These are phyloP conservation scores for Herpetotheres cachinnans DNA, from an alignment of 2,113 vertebrate species.

Conservation along the genomic window DNA sequence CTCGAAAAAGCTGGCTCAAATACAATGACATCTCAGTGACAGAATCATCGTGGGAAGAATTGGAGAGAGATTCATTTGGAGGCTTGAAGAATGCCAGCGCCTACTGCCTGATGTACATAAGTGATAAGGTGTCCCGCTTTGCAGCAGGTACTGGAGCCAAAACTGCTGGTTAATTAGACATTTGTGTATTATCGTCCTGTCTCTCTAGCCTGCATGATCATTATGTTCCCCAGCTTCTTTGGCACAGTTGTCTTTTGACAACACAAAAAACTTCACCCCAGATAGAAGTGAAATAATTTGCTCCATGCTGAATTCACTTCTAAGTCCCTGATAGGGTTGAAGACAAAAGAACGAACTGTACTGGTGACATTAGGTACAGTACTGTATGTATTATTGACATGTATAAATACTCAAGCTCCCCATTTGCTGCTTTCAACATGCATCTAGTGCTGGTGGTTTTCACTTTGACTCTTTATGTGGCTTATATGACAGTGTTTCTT, in stretches of 20 bases:
- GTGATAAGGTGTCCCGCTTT: slow-evolving; percentile 72
- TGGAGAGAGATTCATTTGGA: slow-evolving; percentile 91
- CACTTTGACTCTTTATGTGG: neutral
- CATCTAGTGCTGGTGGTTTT: neutral
- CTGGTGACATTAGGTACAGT: neutral
- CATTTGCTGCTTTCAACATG: neutral
- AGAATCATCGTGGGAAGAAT: slow-evolving; percentile 92
- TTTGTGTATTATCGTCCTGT: no score
- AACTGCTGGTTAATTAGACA: fast-evolving
- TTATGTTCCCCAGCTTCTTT: fast-evolving
- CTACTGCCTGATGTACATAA: slow-evolving; percentile 97
- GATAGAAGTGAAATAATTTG: neutral
- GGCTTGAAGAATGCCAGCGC: slow-evolving; percentile 93
- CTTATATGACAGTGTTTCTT: neutral
- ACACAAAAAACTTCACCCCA: neutral
- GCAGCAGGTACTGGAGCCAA: slow-evolving; percentile 75
- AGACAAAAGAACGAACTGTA: neutral
- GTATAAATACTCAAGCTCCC: neutral
- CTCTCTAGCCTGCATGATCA: fast-evolving
- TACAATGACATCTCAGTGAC: slow-evolving; percentile 93
- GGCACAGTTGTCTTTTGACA: neutral
- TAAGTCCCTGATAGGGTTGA: neutral
- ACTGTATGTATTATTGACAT: fast-evolving
- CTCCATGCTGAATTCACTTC: fast-evolving
- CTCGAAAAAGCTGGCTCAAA: slow-evolving; percentile 88